phyloP scores from a whole-genome alignment of 2,888 invertebrate genomes.

The Drosophila heteroneura region DNA sequence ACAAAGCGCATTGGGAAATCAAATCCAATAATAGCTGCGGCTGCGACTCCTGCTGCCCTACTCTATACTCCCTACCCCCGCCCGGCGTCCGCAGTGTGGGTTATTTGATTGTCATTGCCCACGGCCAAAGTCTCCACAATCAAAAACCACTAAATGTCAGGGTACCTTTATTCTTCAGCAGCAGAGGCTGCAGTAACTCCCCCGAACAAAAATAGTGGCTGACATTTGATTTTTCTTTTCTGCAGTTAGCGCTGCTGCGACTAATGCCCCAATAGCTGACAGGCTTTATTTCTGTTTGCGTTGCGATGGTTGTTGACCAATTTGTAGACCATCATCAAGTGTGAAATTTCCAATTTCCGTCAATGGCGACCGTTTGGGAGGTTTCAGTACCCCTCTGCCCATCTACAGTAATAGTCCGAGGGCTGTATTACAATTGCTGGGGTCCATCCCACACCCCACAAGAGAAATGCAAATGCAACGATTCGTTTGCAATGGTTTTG shows the following conservation, averaged over 20 bases:
- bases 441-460: neutral
- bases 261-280: slow-evolving; percentile 69
- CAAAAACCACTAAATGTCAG: slow-evolving; percentile 69
- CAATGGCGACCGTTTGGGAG: slow-evolving; percentile 32
- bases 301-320: slow-evolving; percentile 73
- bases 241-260: slow-evolving; percentile 60
- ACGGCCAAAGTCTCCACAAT: slow-evolving; percentile 53
- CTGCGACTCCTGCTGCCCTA: neutral
- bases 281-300: slow-evolving; percentile 61
- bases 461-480: slow-evolving; percentile 55
- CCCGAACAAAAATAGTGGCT: slow-evolving; percentile 17
- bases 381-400: neutral
- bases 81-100: slow-evolving; percentile 4
- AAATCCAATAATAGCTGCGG: slow-evolving; percentile 54
- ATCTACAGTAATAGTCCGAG: neutral
- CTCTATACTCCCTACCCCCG: neutral
- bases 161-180: slow-evolving; percentile 54
- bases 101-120: slow-evolving; percentile 64
- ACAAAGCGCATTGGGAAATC: slow-evolving; percentile 64
- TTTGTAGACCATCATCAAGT: slow-evolving; percentile 80
- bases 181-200: neutral
- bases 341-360: slow-evolving; percentile 86
- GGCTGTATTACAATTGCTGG: slow-evolving; percentile 19
- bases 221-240: slow-evolving; percentile 73
- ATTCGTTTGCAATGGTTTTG: slow-evolving; percentile 43